These are phyloP conservation scores for Pipistrellus kuhlii DNA, from an alignment of 2,797 vertebrate genomes.

Conservation along the genomic window DNA sequence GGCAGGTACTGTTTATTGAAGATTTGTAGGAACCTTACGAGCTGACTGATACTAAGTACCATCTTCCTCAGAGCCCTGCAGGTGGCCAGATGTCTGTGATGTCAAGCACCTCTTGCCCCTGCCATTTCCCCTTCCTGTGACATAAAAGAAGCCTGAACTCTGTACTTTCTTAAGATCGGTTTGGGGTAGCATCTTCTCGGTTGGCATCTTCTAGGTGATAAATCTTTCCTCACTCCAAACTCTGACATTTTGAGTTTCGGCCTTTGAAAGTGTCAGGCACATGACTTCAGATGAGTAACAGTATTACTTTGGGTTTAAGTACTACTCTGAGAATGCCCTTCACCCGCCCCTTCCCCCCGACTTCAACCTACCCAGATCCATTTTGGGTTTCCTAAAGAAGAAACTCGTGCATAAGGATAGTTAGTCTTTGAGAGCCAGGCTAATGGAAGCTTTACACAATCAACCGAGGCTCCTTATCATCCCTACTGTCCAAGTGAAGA, in stretches of 20 bases:
- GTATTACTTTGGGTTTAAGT: neutral
- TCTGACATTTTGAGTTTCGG: neutral
- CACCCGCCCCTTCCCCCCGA: fast-evolving
- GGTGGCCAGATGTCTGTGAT: neutral
- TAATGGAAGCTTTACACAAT: fast-evolving
- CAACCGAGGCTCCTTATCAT: fast-evolving
- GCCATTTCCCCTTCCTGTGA: neutral
- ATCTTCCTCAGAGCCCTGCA: neutral
- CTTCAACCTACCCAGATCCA: neutral
- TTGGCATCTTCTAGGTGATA: neutral
- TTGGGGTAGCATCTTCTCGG: neutral
- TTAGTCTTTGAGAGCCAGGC: neutral
- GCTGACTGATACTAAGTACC: neutral
- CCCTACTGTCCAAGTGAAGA: fast-evolving
- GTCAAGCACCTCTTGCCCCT: neutral
- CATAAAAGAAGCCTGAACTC: neutral
- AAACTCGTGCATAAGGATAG: fast-evolving
- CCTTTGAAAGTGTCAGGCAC: neutral
- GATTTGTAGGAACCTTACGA: neutral
- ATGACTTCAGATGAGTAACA: neutral
- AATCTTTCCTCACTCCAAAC: neutral
- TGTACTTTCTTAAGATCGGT: neutral
- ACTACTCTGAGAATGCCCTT: neutral
- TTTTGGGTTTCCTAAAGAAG: neutral
- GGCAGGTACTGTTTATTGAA: neutral